Percentiles rank a stretch among this genome's conserved stretches.
Evolutionary conservation across 2,797 vertebrate genomes (phyloP).

Genomic region (Falco cherrug): DNA sequence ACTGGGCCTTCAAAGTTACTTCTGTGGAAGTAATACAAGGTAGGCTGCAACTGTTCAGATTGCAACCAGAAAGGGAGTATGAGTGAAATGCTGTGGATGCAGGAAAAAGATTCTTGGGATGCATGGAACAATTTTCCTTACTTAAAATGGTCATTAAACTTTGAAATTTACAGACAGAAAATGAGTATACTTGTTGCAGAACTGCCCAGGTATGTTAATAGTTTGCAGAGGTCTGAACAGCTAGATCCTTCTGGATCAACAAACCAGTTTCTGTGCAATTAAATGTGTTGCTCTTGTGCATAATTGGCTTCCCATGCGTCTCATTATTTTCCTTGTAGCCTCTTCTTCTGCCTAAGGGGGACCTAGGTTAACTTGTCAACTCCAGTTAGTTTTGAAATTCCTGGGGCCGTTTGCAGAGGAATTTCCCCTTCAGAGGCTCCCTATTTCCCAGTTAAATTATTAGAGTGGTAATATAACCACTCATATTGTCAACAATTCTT

Average conservation of each 20-base stretch:
- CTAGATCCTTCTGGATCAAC: constrained; percentile 24
- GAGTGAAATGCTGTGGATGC: not conserved
- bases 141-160: not conserved
- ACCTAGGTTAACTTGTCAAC: constrained; percentile 60
- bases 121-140: not conserved
- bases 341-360: constrained; percentile 52
- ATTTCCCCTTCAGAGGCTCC: constrained; percentile 34
- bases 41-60: not conserved
- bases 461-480: not conserved
- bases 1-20: not conserved
- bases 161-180: not conserved
- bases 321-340: constrained; percentile 58
- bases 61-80: not conserved
- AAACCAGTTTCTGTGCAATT: constrained; percentile 38
- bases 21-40: not conserved
- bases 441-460: not conserved
- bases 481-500: not conserved
- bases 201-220: not conserved
- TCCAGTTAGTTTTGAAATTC: constrained; percentile 58
- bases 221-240: not conserved
- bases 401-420: constrained; percentile 40
- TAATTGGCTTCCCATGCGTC: constrained; percentile 51
- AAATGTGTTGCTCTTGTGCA: constrained; percentile 21
- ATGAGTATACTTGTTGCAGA: not conserved
- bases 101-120: not conserved